Conservation (phyloP, 2,797 vertebrate genomes). For the Numenius phaeopus region DNA sequence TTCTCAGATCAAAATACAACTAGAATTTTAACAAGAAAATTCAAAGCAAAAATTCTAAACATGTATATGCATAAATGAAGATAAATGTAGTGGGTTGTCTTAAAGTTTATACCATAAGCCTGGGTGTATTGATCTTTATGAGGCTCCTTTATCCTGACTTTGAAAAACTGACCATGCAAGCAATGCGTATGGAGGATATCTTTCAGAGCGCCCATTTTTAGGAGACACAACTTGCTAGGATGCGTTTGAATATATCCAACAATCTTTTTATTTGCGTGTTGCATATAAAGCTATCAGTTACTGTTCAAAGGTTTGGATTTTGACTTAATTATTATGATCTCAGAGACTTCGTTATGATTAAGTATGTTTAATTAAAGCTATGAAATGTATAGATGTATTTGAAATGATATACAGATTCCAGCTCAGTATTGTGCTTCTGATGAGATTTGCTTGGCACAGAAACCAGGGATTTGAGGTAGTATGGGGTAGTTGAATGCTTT, state of each 20-base stretch:
- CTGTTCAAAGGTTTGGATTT: neutral
- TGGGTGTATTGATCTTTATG: neutral
- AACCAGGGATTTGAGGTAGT: neutral
- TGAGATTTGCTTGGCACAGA: neutral
- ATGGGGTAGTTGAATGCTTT: neutral
- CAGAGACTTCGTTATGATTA: neutral
- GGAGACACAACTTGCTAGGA: neutral
- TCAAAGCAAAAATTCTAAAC: constrained; percentile 40
- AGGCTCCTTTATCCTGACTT: constrained; percentile 4
- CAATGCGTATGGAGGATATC: neutral
- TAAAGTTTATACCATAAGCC: neutral
- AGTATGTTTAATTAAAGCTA: neutral
- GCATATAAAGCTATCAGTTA: neutral
- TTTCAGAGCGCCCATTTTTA: neutral
- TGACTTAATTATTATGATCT: neutral
- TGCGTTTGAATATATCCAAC: neutral
- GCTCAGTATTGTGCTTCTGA: neutral
- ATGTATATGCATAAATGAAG: constrained; percentile 36
- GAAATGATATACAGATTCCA: neutral
- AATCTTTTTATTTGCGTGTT: neutral
- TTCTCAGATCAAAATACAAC: constrained; percentile 14
- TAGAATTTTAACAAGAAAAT: constrained; percentile 57
- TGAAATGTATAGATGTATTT: neutral
- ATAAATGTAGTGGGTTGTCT: neutral
- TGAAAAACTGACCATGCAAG: neutral